Conservation (phyloP, 2,888 invertebrate genomes). For the Digitonthophagus gazella region DNA sequence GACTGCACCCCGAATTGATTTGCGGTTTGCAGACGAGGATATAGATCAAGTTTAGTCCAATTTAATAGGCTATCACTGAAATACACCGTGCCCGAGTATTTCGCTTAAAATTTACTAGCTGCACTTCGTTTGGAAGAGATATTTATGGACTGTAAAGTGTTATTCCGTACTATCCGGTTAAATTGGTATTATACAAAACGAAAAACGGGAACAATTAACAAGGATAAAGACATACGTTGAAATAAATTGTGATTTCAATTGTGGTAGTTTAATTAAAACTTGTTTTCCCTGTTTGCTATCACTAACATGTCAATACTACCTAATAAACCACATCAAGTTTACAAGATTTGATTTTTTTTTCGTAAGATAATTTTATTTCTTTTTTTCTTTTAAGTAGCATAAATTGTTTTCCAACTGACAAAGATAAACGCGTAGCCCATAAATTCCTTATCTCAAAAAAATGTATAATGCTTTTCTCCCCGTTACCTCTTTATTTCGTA, state of each 20-base stretch:
- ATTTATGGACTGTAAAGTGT: not conserved
- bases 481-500: not conserved
- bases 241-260: not conserved
- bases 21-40: not conserved
- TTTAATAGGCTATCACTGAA: not conserved
- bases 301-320: not conserved
- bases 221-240: not conserved
- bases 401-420: not conserved
- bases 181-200: not conserved
- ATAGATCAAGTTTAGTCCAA: not conserved
- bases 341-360: no score
- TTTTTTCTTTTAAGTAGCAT: not conserved
- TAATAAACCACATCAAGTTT: no score
- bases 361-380: not conserved
- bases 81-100: not conserved
- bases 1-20: not conserved
- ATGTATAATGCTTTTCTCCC: not conserved
- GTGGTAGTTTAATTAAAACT: not conserved
- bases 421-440: not conserved
- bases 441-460: not conserved
- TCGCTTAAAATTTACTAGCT: not conserved
- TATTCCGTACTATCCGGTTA: not conserved
- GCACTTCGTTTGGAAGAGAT: not conserved
- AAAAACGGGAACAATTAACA: not conserved
- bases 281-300: not conserved